Evolutionary conservation across 1,140 invertebrate species (phyloP).

Genomic region (Drosophila lacteicornis): DNA sequence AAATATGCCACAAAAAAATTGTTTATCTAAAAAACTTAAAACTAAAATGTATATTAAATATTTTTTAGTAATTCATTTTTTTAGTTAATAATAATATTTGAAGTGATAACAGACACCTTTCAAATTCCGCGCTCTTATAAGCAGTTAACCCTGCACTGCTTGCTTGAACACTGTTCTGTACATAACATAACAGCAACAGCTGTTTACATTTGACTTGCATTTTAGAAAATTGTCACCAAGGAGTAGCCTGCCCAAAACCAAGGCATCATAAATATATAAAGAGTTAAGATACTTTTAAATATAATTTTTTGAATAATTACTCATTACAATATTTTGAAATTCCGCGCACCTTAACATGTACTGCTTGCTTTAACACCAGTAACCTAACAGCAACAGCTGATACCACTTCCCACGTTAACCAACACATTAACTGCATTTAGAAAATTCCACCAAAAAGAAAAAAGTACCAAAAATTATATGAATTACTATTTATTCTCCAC

Average conservation of each 20-base stretch:
- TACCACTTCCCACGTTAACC: neutral
- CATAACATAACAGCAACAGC: too few species aligned
- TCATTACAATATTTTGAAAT: too few species aligned
- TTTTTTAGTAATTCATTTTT: too few species aligned
- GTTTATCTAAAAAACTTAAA: neutral
- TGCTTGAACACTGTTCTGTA: neutral
- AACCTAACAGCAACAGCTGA: conserved; percentile 3
- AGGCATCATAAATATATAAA: too few species aligned
- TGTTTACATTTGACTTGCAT: too few species aligned
- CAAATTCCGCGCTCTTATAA: neutral
- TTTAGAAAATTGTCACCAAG: neutral
- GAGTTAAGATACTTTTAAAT: too few species aligned
- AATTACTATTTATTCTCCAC: neutral
- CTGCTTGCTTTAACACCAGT: too few species aligned
- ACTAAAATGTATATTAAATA: neutral
- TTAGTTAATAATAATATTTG: too few species aligned
- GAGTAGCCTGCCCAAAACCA: too few species aligned
- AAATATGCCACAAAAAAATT: neutral
- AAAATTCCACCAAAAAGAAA: conserved; percentile 11
- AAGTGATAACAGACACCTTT: neutral
- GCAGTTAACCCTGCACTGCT: neutral
- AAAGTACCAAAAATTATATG: neutral
- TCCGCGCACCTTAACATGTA: too few species aligned
- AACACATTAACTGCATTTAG: conserved; percentile 3
- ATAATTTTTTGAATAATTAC: too few species aligned